Evolutionary conservation across 2,797 vertebrate genomes (phyloP).

Genomic region (Lycodopsis pacificus): DNA sequence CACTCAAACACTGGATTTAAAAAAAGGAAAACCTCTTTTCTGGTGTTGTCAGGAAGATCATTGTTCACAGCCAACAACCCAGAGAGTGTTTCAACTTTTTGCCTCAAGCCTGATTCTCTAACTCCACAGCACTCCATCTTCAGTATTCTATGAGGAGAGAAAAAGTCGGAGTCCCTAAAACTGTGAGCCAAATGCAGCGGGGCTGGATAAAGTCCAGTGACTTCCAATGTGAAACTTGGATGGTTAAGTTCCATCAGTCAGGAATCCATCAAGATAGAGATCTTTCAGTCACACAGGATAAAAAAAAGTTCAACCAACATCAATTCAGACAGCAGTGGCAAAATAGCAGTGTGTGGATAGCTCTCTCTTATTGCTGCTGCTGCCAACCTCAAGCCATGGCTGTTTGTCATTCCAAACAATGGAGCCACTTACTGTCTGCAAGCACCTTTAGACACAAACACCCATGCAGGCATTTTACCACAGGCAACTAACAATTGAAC

Average conservation of each 20-base stretch:
- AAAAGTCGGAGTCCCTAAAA: background rate
- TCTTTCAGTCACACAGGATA: background rate
- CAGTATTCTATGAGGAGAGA: background rate
- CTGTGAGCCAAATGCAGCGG: conserved; percentile 1
- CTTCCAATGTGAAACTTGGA: conserved; percentile 7
- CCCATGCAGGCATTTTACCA: too few relatives aligned
- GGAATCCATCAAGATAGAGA: conserved; percentile 4
- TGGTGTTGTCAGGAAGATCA: background rate
- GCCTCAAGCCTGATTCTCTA: background rate
- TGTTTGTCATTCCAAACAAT: background rate
- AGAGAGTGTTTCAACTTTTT: background rate
- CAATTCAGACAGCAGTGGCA: conserved; percentile 30
- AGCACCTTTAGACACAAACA: too few relatives aligned
- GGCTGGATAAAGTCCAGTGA: background rate
- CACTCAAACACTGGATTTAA: background rate
- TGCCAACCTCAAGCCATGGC: background rate
- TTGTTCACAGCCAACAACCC: background rate
- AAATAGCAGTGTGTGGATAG: background rate
- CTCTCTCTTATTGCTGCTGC: background rate
- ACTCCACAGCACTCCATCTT: background rate
- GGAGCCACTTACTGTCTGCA: too few relatives aligned
- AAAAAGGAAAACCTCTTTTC: background rate
- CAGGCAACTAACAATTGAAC: too few relatives aligned
- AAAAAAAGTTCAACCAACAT: background rate
- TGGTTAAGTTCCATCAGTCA: background rate